Evolutionary conservation across 2,113 vertebrate genomes (phyloP).

Genomic region (Grus americana): DNA sequence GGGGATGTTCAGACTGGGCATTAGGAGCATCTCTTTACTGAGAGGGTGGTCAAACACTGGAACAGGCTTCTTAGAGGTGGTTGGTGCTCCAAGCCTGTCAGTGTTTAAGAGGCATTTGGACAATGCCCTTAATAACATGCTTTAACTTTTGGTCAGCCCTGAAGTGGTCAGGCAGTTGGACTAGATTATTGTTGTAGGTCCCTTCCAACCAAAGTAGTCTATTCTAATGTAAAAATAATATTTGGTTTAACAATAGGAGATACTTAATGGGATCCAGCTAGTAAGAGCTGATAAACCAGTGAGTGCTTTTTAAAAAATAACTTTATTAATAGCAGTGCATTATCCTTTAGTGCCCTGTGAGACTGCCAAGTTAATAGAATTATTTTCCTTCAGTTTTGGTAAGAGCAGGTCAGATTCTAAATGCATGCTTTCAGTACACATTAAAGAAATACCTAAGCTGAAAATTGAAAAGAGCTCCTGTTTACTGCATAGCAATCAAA

Average conservation of each 20-base stretch:
- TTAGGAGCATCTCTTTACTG: background rate
- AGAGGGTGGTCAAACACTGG: background rate
- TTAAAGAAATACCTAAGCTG: background rate
- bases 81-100: background rate
- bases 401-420: background rate
- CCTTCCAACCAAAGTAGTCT: background rate
- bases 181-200: background rate
- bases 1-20: fast-evolving
- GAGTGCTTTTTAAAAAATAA: background rate
- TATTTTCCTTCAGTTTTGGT: background rate
- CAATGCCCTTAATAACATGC: background rate
- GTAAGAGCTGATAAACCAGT: background rate
- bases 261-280: background rate
- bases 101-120: background rate
- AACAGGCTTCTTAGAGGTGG: background rate
- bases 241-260: background rate
- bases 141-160: background rate
- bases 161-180: background rate
- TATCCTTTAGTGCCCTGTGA: background rate
- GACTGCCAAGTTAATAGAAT: background rate
- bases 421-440: background rate
- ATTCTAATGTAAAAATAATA: background rate
- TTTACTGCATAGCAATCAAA: background rate
- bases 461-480: background rate
- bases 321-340: background rate